A percentile compares a stretch with the other conserved stretches of the same genome.
Conservation (phyloP, 2,113 vertebrate genomes). For the Plecturocebus donacophilus region DNA sequence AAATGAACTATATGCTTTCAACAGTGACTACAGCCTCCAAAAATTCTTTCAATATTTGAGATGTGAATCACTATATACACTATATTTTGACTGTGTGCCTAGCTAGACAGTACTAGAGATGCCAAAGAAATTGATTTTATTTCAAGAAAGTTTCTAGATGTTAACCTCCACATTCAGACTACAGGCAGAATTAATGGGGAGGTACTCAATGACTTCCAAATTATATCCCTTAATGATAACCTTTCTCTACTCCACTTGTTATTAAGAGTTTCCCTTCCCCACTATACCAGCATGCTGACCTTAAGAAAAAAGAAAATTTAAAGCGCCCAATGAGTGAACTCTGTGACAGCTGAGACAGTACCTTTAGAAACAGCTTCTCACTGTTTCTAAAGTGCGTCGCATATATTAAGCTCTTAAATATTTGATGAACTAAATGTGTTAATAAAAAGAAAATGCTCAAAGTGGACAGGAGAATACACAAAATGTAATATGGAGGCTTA, state of each 20-base stretch:
- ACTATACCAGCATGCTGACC: background rate
- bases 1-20: background rate
- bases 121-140: background rate
- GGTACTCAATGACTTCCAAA: background rate
- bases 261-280: background rate
- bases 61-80: background rate
- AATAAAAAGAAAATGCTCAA: slow-evolving; percentile 1
- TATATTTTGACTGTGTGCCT: background rate
- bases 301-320: background rate
- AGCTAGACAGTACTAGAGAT: background rate
- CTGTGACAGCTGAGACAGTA: background rate
- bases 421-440: background rate
- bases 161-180: background rate
- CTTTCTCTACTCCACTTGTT: background rate
- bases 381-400: background rate
- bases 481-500: background rate
- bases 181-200: background rate
- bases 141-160: background rate
- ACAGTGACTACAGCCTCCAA: background rate
- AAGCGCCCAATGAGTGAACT: background rate
- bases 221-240: background rate
- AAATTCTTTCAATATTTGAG: background rate
- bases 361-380: background rate
- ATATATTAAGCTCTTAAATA: background rate
- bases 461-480: background rate